Evolutionary conservation across 2,888 invertebrate genomes (phyloP), one percentile per base, ranked within the genome.

Genomic region (Aphrophora alni): DNA sequence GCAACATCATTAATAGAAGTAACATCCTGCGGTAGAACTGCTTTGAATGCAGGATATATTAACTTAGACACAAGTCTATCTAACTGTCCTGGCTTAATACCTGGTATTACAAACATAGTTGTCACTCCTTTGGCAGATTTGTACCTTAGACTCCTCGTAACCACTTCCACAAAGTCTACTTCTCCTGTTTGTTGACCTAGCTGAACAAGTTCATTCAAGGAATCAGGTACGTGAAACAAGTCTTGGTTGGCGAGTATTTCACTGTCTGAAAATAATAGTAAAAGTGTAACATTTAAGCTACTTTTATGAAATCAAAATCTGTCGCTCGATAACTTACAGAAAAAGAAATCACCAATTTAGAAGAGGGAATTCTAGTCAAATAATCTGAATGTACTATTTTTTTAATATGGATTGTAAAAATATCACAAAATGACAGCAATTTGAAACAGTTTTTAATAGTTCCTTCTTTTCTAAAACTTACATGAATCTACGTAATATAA

Each of bases 101-200:
- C 80, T 24, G 82, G 82, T 38, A 83, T 74, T n/a, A 83, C 51
- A 77, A 83, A 83, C 17, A 83, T 79, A 21, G 83, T 82, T 17
- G 75, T 25, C 12, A 78, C 70, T 33, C 81, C 83, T 38, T 73
- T 77, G n/a, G 28, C 75, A 27, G 59, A 17, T n/a, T 77, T 73
- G 28, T 80, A 78, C 14, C 44, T 21, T 0, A 80, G 80, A 73
- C 77, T 72, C 12, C 51, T 44, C 12, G 83, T 82, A 14, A 4
- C n/a, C 21, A 83, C 68, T 38, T 82, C 82, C 17, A 71, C 38
- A 71, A 75, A 78, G 7, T 38, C 38, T 10, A 69, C 27, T 0
- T 38, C 0, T 14, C 33, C 26, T 1, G 69, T 28, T 70, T 77
- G 33, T 70, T 70, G 21, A 0, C 77, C 68, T 4, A 68, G 38